Conservation (phyloP, 2,888 invertebrate species). For the Drosophila meridionalis region DNA sequence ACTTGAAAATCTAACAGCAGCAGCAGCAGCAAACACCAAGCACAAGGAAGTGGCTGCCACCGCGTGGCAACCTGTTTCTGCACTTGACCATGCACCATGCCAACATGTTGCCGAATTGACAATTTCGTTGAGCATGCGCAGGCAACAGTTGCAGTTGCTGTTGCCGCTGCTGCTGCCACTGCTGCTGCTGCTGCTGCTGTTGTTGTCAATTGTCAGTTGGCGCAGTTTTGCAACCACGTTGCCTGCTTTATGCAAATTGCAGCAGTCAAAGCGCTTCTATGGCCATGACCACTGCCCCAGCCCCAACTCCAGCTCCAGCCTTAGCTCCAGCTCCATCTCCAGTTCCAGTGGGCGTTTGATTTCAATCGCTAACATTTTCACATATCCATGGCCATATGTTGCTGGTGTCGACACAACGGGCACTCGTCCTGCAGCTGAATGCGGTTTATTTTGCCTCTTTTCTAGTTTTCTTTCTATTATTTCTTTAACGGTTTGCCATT, state of each 20-base stretch:
- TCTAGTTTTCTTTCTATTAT: conserved; percentile 25
- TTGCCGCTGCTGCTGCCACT: conserved; percentile 33
- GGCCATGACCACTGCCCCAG: conserved; percentile 46
- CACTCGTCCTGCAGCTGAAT: conserved; percentile 45
- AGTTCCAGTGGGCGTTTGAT: conserved; percentile 80
- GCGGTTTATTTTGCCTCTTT: conserved; percentile 29
- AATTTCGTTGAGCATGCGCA: conserved; percentile 67
- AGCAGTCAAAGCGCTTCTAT: conserved; percentile 42
- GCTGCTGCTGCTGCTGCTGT: conserved; percentile 38
- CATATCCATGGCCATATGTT: conserved; percentile 65
- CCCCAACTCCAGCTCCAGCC: conserved; percentile 10
- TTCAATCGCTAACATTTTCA: conserved; percentile 80
- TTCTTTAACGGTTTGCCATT: conserved; percentile 78
- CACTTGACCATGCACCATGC: conserved; percentile 81
- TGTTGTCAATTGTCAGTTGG: conserved; percentile 77
- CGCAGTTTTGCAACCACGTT: conserved; percentile 45
- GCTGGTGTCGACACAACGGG: conserved; percentile 63
- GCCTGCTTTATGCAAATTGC: conserved; percentile 79
- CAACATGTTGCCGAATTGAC: conserved; percentile 83
- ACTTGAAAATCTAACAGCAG: conserved; percentile 65
- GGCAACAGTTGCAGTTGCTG: conserved; percentile 50
- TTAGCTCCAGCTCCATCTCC: conserved; percentile 50
- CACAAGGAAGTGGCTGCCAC: conserved; percentile 71
- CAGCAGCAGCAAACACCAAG: conserved; percentile 53
- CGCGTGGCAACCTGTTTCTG: conserved; percentile 71